Conservation (phyloP, 2,888 invertebrate genomes). For the Thymelicus sylvestris region DNA sequence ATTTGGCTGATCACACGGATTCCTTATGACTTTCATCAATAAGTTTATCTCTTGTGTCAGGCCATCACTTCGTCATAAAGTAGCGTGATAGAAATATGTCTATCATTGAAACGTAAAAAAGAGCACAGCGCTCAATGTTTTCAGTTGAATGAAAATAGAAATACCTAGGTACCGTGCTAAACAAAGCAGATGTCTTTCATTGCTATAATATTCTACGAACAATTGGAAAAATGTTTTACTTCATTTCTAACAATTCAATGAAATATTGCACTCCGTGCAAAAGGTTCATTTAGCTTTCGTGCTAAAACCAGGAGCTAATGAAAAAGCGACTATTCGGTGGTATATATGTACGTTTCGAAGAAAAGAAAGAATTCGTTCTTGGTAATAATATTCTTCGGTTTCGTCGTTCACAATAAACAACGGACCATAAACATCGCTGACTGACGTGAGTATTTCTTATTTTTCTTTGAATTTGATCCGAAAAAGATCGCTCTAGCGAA, state of each 20-base stretch:
- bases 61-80: neutral
- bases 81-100: neutral
- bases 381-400: slow-evolving; percentile 56
- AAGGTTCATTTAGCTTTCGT: slow-evolving; percentile 8
- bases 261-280: slow-evolving; percentile 2
- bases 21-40: neutral
- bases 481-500: slow-evolving; percentile 57
- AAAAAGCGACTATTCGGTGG: slow-evolving; percentile 20
- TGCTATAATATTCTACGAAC: slow-evolving; percentile 2
- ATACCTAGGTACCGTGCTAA: neutral
- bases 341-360: slow-evolving; percentile 46
- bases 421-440: slow-evolving; percentile 62
- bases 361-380: slow-evolving; percentile 70
- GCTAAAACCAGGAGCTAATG: slow-evolving; percentile 15
- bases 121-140: neutral
- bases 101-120: neutral
- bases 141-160: slow-evolving; percentile 5
- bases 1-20: too few relatives aligned
- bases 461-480: slow-evolving; percentile 70
- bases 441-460: slow-evolving; percentile 69
- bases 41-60: neutral
- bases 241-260: slow-evolving; percentile 5
- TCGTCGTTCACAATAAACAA: slow-evolving; percentile 65
- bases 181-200: slow-evolving; percentile 1
- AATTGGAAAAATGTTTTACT: slow-evolving; percentile 5